Evolutionary conservation across 1,140 invertebrate genomes (phyloP).

Genomic region (Panagrolaimus sp.): DNA sequence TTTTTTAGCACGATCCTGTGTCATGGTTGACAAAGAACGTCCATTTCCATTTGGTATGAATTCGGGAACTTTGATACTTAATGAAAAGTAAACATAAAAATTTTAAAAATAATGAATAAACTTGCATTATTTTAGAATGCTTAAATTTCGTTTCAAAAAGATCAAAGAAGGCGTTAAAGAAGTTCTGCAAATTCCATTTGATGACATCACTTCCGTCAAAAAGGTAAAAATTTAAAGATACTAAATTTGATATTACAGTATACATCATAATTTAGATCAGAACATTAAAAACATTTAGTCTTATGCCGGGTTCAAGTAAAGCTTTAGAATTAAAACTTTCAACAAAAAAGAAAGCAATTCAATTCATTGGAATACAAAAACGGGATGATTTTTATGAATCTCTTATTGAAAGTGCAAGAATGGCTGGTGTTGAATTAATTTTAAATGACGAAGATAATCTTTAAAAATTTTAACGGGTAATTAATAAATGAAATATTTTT

Average conservation of each 20-base stretch:
- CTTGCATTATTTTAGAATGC: conserved; percentile 18
- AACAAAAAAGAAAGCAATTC: conserved; percentile 24
- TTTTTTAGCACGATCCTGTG: conserved; percentile 28
- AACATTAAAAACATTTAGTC: conserved; percentile 14
- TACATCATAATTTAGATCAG: conserved; percentile 16
- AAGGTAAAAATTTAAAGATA: conserved; percentile 18
- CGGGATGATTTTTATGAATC: conserved; percentile 31
- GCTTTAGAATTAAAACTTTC: conserved; percentile 20
- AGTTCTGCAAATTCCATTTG: conserved; percentile 22
- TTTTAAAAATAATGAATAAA: neutral
- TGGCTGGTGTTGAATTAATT: conserved; percentile 27
- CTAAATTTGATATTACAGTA: neutral
- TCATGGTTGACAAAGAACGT: conserved; percentile 25
- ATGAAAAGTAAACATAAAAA: conserved; percentile 16
- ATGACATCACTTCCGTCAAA: conserved; percentile 18
- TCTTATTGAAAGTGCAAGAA: conserved; percentile 29
- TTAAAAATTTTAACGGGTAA: neutral
- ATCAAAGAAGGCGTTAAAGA: conserved; percentile 1
- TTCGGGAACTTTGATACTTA: conserved; percentile 18
- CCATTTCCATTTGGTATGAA: conserved; percentile 18
- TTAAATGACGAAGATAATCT: conserved; percentile 4
- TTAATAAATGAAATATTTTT: too few species aligned
- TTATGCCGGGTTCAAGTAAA: conserved; percentile 20
- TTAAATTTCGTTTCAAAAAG: conserved; percentile 19
- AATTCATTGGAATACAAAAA: conserved; percentile 27